These are phyloP conservation scores for Drosophila bipectinata DNA, from an alignment of 1,140 invertebrate species.

Conservation along the genomic window DNA sequence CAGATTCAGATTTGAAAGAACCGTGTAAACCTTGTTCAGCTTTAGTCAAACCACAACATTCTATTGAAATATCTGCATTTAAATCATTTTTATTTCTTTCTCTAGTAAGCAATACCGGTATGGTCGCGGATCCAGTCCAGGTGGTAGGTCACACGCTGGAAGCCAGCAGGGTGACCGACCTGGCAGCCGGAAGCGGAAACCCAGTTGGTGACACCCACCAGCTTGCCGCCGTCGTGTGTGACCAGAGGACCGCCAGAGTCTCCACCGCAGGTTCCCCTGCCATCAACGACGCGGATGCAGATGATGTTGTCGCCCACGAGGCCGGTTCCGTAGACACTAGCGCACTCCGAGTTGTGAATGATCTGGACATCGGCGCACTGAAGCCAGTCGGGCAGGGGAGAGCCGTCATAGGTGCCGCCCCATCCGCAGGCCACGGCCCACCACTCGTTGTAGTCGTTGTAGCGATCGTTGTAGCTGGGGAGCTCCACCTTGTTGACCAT, in stretches of 20 bases:
- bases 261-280: constrained; percentile 72
- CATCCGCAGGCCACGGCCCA: constrained; percentile 50
- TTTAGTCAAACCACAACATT: too few species aligned
- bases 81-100: neutral
- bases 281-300: constrained; percentile 38
- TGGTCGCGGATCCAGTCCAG: constrained; percentile 44
- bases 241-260: constrained; percentile 85
- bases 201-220: constrained; percentile 84
- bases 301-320: constrained; percentile 37
- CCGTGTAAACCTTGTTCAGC: too few species aligned
- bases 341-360: constrained; percentile 38
- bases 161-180: constrained; percentile 32
- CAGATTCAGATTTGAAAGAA: too few species aligned
- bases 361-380: constrained; percentile 45
- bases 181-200: constrained; percentile 28
- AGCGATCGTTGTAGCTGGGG: constrained; percentile 41
- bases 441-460: constrained; percentile 41
- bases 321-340: constrained; percentile 19
- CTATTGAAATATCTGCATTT: neutral
- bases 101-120: constrained; percentile 33
- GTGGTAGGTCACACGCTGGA: constrained; percentile 40
- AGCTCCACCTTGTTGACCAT: constrained; percentile 45
- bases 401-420: constrained; percentile 46
- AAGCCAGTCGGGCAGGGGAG: constrained; percentile 32
- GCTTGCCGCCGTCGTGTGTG: constrained; percentile 73